Evolutionary conservation across 2,888 invertebrate species (phyloP).

Genomic region (Cheilosia soror): DNA sequence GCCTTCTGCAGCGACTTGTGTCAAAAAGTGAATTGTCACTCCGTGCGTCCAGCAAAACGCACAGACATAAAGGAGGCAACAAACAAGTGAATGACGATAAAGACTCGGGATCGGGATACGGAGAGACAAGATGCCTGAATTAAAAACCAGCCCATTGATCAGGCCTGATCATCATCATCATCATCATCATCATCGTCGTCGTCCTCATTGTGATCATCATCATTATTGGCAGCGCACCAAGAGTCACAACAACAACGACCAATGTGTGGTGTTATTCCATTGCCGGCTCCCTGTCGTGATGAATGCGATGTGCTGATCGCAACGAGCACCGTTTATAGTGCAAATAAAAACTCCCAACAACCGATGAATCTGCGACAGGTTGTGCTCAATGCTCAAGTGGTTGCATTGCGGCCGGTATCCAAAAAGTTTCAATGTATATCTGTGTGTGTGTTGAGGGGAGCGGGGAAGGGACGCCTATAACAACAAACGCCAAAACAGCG

Average conservation of each 20-base stretch:
- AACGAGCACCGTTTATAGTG: conserved; percentile 69
- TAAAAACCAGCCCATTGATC: conserved; percentile 68
- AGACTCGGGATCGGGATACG: conserved; percentile 38
- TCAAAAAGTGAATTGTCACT: conserved; percentile 64
- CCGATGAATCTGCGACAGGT: conserved; percentile 69
- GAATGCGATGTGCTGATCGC: conserved; percentile 65
- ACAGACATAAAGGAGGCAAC: conserved; percentile 72
- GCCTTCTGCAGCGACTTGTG: conserved; percentile 34
- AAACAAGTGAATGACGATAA: conserved; percentile 54
- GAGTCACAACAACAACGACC: conserved; percentile 22
- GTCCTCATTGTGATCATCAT: conserved; percentile 48
- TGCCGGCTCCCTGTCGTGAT: conserved; percentile 59
- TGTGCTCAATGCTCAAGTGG: conserved; percentile 38
- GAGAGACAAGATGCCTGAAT: conserved; percentile 48
- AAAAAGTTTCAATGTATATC: conserved; percentile 13
- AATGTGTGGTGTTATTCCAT: conserved; percentile 20
- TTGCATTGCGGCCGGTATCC: conserved; percentile 16
- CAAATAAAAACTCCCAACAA: conserved; percentile 65
- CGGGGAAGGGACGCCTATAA: neutral
- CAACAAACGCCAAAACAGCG: conserved; percentile 64
- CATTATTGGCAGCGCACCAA: conserved; percentile 53
- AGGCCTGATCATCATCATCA: conserved; percentile 37
- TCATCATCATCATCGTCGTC: neutral
- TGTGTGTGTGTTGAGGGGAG: neutral
- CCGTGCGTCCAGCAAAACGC: conserved; percentile 14